Evolutionary conservation across 2,113 vertebrate species (phyloP).

Genomic region (Mus musculus): GRCm39 chr19:46417001-46417500

Average conservation of each 20-base stretch:
- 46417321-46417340: constrained; percentile 27
- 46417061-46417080: not conserved
- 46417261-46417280: not conserved
- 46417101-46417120: not conserved
- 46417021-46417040: not conserved
- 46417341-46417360: not conserved
- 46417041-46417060: not conserved
- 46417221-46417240: not conserved
- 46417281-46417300: no score
- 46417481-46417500: no score
- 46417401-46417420: no score
- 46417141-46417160: not conserved
- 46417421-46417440: no score
- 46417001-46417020: not conserved
- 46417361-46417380: no score
- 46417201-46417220: not conserved
- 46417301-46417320: not conserved
- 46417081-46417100: not conserved
- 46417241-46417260: not conserved
- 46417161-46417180: not conserved
- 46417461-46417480: no score
- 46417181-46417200: not conserved
- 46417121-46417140: not conserved
- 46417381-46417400: no score
- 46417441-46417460: no score